Evolutionary conservation across 2,888 invertebrate genomes (phyloP), one percentile per base, ranked within the genome.

Genomic region (Dynastes maya): DNA sequence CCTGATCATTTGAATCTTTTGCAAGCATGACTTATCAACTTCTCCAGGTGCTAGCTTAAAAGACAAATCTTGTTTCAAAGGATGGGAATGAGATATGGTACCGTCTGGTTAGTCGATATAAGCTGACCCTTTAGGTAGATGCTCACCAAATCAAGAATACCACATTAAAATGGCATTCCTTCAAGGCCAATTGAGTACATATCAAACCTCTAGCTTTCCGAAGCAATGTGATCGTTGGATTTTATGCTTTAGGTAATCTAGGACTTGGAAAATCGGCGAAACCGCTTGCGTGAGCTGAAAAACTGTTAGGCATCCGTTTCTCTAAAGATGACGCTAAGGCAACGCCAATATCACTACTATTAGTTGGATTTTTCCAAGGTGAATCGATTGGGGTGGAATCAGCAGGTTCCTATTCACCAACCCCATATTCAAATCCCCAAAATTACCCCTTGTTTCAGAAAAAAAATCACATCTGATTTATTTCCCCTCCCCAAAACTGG

Each of bases 141-240:
- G 95, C 45, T 96, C 95, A 89, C 96, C 96, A 96, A 92, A 92
- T 83, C 79, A 68, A 55, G 6, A 55, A 63, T 22, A 55, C 2
- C 6, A 13, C 4, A 6, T 45, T 45, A 45, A 5, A 45, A n/a
- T 22, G 16, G 22, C 13, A 5, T 55, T 22, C n/a, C 16, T 22
- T 16, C 8, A n/a, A 55, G 29, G 29, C 1, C 16, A 0, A 11
- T 45, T 11, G 11, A 1, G 8, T 11, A 11, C 5, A 22, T 0
- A 6, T 16, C 76, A 80, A 90, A 96, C 97, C 96, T 94, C 96
- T 91, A 78, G 95, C 95, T 89, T 96, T 97, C 89, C 97, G 96
- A 80, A 97, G 90, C 58, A 97, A 90, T 0, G 96, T 96, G 83
- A 97, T 95, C 5, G 96, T 96, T 0, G 96, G 96, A 89, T 95